Percentiles rank a stretch among this genome's conserved stretches.
Evolutionary conservation across 2,888 invertebrate species (phyloP).

Genomic region (Heteromyza rotundicornis): DNA sequence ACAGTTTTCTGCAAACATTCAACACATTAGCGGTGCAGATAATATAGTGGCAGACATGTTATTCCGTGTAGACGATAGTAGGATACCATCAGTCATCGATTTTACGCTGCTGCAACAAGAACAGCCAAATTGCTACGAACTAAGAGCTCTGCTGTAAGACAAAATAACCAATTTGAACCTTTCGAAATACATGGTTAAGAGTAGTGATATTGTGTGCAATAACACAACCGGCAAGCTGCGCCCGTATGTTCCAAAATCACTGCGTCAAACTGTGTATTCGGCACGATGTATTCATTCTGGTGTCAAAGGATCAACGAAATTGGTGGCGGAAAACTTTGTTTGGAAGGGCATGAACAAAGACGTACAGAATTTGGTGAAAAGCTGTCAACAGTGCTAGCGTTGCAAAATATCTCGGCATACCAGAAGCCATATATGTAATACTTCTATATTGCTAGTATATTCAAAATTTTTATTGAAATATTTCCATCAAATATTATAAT

Average conservation of each 20-base stretch:
- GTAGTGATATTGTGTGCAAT: no score
- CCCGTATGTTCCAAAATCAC: constrained; percentile 1
- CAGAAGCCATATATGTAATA: no score
- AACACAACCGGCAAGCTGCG: not conserved
- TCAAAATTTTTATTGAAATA: no score
- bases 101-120: constrained; percentile 1
- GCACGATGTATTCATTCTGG: no score
- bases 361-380: constrained; percentile 1
- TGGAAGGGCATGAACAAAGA: constrained; percentile 17
- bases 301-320: constrained; percentile 6
- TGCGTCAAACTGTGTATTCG: no score
- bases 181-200: no score
- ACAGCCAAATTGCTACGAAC: not conserved
- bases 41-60: constrained; percentile 4
- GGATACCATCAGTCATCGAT: constrained; percentile 7
- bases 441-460: no score
- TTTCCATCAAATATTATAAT: no score
- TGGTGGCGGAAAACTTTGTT: constrained; percentile 14
- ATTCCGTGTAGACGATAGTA: constrained; percentile 7
- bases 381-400: constrained; percentile 12
- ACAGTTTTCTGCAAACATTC: not conserved
- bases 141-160: no score
- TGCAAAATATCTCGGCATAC: constrained; percentile 8
- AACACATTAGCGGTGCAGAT: no score
- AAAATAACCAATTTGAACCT: no score